These are phyloP conservation scores for Melikaiella ostensackeni DNA, from an alignment of 2,888 invertebrate genomes.

Conservation along the genomic window DNA sequence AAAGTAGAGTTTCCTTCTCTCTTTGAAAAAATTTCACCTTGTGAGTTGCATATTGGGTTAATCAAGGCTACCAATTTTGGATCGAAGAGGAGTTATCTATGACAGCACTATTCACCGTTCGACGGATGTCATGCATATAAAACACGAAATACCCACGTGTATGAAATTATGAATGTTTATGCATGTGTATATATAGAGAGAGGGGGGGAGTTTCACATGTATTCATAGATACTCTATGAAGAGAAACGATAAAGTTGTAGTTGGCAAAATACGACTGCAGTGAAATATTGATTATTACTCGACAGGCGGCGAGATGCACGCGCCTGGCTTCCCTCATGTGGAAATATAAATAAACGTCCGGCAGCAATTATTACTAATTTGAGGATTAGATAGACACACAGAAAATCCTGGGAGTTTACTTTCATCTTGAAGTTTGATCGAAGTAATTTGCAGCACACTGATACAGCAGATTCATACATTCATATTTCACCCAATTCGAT, in stretches of 20 bases:
- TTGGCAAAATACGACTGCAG: neutral
- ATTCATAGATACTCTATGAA: neutral
- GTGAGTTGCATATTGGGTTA: neutral
- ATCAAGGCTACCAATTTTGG: slow-evolving; percentile 2
- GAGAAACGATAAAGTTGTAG: slow-evolving; percentile 17
- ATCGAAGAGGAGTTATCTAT: neutral
- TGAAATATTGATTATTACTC: slow-evolving; percentile 33
- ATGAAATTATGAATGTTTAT: neutral
- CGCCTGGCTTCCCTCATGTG: neutral
- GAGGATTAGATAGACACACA: too few relatives aligned
- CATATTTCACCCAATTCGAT: too few relatives aligned
- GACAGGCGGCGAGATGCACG: slow-evolving; percentile 21
- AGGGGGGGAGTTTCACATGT: neutral
- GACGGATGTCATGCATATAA: slow-evolving; percentile 4
- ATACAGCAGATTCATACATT: too few relatives aligned
- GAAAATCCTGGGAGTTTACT: too few relatives aligned
- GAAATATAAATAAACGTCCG: slow-evolving; percentile 12
- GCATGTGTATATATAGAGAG: neutral
- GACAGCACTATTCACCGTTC: neutral
- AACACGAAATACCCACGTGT: neutral
- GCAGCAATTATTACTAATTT: neutral
- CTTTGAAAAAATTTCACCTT: neutral
- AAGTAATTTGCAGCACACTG: too few relatives aligned
- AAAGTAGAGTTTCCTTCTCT: slow-evolving; percentile 10
- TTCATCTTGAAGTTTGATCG: too few relatives aligned